phyloP scores from a whole-genome alignment of 2,113 vertebrate species.

The Crypturellus undulatus region DNA sequence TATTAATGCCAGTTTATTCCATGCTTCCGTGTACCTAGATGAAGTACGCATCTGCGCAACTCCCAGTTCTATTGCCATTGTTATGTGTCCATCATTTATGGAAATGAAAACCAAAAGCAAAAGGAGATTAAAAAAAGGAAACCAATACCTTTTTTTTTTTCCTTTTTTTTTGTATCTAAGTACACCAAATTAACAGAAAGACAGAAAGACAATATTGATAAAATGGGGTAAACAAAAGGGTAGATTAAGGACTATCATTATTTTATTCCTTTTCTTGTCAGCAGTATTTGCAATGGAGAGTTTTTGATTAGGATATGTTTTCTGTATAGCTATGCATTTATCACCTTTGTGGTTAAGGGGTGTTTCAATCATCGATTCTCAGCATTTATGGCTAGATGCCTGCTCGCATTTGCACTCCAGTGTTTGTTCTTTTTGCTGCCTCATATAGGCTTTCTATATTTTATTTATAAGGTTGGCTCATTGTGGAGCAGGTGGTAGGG shows the following conservation, averaged over 20 bases:
- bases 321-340: background rate
- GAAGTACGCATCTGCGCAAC: background rate
- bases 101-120: background rate
- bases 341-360: slow-evolving; percentile 43
- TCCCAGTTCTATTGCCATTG: background rate
- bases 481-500: slow-evolving; percentile 67
- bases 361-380: slow-evolving; percentile 40
- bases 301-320: background rate
- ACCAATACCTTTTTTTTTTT: background rate
- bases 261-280: background rate
- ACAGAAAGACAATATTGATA: background rate
- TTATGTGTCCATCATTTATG: background rate
- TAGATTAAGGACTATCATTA: background rate
- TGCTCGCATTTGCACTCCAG: slow-evolving; percentile 52
- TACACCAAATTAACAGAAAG: background rate
- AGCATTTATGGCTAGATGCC: slow-evolving; percentile 52
- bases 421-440: slow-evolving; percentile 60
- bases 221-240: background rate
- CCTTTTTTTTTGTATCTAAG: background rate
- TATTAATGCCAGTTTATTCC: slow-evolving; percentile 10
- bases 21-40: background rate
- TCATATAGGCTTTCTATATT: slow-evolving; percentile 62
- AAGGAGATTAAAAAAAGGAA: background rate
- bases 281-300: background rate
- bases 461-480: slow-evolving; percentile 66